phyloP scores from a whole-genome alignment of 2,113 vertebrate species.

The Ameiurus melas region DNA sequence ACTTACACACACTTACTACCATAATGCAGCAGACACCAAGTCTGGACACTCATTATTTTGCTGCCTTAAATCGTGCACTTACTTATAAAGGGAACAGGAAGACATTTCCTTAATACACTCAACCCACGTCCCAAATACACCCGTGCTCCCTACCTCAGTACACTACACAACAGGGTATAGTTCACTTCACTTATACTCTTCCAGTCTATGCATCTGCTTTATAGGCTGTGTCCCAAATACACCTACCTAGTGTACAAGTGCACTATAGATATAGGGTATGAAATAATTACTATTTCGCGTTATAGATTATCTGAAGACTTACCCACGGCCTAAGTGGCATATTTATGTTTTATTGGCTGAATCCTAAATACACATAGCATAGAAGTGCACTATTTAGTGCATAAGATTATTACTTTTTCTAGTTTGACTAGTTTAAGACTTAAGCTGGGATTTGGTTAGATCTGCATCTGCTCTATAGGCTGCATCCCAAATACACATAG shows the following conservation, averaged over 20 bases:
- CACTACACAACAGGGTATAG: not conserved
- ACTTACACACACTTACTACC: not conserved
- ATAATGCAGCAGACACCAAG: not conserved
- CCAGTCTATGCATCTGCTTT: not conserved
- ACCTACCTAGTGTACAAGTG: not conserved
- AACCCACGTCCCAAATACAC: not conserved
- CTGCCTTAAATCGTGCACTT: constrained; percentile 2
- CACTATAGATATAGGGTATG: not conserved
- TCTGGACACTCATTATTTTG: not conserved
- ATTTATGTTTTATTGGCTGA: not conserved
- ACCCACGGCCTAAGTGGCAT: not conserved
- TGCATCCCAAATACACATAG: not conserved
- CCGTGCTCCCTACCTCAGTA: not conserved
- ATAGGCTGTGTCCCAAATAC: not conserved
- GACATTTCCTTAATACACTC: not conserved
- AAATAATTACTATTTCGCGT: not conserved
- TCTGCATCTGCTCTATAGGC: not conserved
- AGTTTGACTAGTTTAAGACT: not conserved
- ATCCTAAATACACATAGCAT: not conserved
- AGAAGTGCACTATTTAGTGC: not conserved
- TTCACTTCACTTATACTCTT: not conserved
- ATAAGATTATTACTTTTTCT: not conserved
- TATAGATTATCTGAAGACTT: not conserved
- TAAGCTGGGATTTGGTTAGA: not conserved
- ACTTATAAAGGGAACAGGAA: not conserved